Base-by-base conservation (phyloP, 2,797 vertebrate genomes). In the Phoeniculus purpureus region DNA sequence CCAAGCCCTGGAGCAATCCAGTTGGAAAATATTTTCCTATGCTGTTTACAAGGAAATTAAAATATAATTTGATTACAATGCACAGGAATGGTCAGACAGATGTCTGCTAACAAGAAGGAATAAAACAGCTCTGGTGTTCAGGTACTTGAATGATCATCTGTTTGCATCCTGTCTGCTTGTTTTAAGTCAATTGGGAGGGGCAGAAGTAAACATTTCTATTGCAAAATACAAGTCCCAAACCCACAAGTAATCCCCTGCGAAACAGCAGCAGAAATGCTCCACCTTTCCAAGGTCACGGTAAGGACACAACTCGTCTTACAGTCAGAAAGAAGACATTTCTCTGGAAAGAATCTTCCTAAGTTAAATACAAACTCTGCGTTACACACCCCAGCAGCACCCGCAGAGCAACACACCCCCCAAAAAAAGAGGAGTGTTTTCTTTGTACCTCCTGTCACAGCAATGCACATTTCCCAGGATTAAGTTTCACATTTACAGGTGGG, bases 311-410 rank as follows among this genome's bases (percentile, higher is more conserved):
- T 48, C 9, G 14, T 61, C 71, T 81, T 81, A 55, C 45, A 77
- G 52, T 68, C 25, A 68, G 31, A 92, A 65, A 56, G 27, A 86
- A 84, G 60, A 45, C 22, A 17, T 45, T 73, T 23, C 51, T 50
- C 79, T 76, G 56, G 45, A 27, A 76, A 89, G 65, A 68, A 16
- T 34, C 37, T 60, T 40, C 50, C 67, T 76, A 89, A 81, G 12
- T 67, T 43, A 40, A 81, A 75, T 12, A 54, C 9, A 37, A 59
- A 78, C 59, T 48, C n/a, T 2, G 43, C 34, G 7, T 51, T 27
- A 62, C 73, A 93, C 68, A 84, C 87, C 87, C 60, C 82, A 81
- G 51, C 87, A 81, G 77, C 80, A 77, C 26, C 68, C 71, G 59
- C 32, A 75, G 56, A 62, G 47, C n/a, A 27, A 58, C 37, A 61